These are phyloP conservation scores for Triplophysa siluroides DNA, from an alignment of 2,113 vertebrate genomes.

Conservation along the genomic window DNA sequence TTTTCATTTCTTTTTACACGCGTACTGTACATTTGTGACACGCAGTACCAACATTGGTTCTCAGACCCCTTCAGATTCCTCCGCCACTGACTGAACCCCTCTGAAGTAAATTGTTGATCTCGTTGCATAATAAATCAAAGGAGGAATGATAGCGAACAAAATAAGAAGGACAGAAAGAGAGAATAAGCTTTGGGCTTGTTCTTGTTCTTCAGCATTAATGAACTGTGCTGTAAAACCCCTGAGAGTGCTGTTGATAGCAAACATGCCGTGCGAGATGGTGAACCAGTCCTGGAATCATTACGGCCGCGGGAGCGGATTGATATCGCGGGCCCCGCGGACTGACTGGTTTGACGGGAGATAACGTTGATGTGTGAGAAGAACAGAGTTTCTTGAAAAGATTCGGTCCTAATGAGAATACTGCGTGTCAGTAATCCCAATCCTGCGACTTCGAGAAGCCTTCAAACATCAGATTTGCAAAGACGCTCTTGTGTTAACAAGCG, in stretches of 20 bases:
- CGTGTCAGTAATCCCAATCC: constrained; percentile 21
- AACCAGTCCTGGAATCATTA: constrained; percentile 36
- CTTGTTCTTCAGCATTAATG: constrained; percentile 37
- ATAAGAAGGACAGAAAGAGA: constrained; percentile 20
- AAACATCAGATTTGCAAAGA: background rate
- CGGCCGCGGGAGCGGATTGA: constrained; percentile 5
- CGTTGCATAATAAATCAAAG: constrained; percentile 51
- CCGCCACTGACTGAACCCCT: constrained; percentile 3
- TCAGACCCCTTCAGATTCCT: background rate
- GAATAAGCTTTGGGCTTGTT: constrained; percentile 35
- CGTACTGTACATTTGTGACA: background rate
- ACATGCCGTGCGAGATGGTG: constrained; percentile 31
- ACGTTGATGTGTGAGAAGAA: constrained; percentile 2
- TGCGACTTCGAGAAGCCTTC: constrained; percentile 13
- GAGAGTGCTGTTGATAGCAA: constrained; percentile 41
- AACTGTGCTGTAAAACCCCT: constrained; percentile 28
- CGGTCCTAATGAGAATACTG: constrained; percentile 25
- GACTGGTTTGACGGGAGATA: constrained; percentile 1
- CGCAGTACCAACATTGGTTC: background rate
- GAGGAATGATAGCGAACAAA: constrained; percentile 26
- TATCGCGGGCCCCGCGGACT: constrained; percentile 16
- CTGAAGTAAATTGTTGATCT: constrained; percentile 34
- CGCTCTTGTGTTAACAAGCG: background rate
- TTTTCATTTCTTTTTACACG: background rate
- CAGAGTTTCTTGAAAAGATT: background rate